phyloP scores from a whole-genome alignment of 2,888 invertebrate genomes.

The Orthosia cruda region DNA sequence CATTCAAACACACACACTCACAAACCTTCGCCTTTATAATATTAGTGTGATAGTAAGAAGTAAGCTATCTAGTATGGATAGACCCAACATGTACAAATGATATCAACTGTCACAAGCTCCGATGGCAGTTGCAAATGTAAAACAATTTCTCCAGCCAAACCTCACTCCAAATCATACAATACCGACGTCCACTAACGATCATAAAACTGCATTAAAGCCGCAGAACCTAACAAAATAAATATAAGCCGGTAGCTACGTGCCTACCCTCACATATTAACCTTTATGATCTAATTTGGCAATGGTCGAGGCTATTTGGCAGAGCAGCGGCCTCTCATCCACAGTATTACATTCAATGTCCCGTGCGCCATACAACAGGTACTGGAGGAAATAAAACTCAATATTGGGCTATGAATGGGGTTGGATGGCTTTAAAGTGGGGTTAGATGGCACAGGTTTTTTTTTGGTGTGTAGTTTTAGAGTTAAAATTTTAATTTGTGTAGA shows the following conservation, averaged over 20 bases:
- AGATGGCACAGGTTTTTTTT: constrained; percentile 20
- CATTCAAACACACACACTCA: no score
- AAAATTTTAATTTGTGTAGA: not conserved
- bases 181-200: constrained; percentile 15
- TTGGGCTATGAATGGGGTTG: constrained; percentile 60
- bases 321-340: constrained; percentile 66
- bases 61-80: no score
- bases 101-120: not conserved
- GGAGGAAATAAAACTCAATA: constrained; percentile 62
- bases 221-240: constrained; percentile 67
- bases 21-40: no score
- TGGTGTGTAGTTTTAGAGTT: not conserved
- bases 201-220: constrained; percentile 59
- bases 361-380: constrained; percentile 81
- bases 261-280: constrained; percentile 84
- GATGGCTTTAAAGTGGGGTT: constrained; percentile 59
- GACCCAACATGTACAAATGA: not conserved
- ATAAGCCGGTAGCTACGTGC: constrained; percentile 68
- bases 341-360: constrained; percentile 77
- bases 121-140: not conserved
- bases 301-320: constrained; percentile 83
- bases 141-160: constrained; percentile 14
- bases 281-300: constrained; percentile 88
- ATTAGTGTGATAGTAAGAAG: no score
- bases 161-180: constrained; percentile 8